A percentile compares a stretch with the other conserved stretches of the same genome.
Evolutionary conservation across 1,140 invertebrate genomes (phyloP).

Genomic region (Temnothorax longispinosus): DNA sequence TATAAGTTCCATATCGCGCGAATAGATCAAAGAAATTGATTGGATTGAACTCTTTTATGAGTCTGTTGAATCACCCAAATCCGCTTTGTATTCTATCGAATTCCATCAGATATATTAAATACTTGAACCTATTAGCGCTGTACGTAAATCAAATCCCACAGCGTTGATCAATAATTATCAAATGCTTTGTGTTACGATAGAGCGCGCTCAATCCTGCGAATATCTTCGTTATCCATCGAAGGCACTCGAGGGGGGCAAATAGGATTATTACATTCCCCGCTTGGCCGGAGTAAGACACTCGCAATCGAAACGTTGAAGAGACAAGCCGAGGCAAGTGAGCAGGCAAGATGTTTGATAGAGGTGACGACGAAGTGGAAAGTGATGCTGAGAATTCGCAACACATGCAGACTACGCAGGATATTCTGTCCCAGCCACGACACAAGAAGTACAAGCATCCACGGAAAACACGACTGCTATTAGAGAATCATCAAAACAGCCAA

Average conservation of each 20-base stretch:
- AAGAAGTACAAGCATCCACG: no score
- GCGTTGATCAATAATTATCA: constrained; percentile 34
- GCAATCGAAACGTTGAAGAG: no score
- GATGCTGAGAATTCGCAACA: no score
- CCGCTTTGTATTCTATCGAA: not conserved
- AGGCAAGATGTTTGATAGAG: no score
- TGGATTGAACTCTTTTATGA: not conserved
- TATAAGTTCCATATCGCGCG: not conserved
- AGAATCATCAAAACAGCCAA: no score
- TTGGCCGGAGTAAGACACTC: not conserved
- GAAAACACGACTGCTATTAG: no score
- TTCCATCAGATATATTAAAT: not conserved
- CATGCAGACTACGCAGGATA: no score
- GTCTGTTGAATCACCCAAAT: not conserved
- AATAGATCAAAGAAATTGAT: not conserved
- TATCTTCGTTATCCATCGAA: not conserved
- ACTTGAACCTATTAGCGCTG: not conserved
- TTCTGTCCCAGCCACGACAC: no score
- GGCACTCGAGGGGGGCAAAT: not conserved
- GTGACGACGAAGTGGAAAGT: no score
- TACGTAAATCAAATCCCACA: not conserved
- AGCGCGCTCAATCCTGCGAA: not conserved
- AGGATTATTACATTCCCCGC: constrained; percentile 30
- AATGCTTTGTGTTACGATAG: not conserved
- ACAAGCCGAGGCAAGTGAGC: no score